phyloP scores from a whole-genome alignment of 2,888 invertebrate genomes.

The Dryococelus australis region DNA sequence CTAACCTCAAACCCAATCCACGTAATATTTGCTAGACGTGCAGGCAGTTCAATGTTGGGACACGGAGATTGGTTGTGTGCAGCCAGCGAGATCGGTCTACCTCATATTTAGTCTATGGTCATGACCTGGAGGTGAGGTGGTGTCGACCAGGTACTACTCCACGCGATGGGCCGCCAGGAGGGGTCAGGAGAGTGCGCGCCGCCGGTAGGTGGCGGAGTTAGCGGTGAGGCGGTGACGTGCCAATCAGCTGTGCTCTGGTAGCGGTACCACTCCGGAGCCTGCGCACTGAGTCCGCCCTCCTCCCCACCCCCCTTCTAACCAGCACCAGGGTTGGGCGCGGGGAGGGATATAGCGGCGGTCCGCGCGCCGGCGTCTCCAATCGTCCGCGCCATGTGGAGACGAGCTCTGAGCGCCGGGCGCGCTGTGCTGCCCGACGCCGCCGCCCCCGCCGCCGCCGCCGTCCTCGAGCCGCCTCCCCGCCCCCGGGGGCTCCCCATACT shows the following conservation, averaged over 20 bases:
- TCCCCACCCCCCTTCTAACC: background rate
- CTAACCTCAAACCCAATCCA: too few species aligned
- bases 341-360: background rate
- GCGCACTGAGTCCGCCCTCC: background rate
- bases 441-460: constrained; percentile 23
- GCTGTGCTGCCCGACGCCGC: background rate
- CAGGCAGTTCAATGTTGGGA: too few species aligned
- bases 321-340: background rate
- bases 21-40: too few species aligned
- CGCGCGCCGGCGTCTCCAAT: background rate
- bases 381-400: constrained; percentile 32
- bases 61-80: too few species aligned
- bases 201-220: background rate
- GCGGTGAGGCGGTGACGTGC: background rate
- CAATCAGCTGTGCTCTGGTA: background rate
- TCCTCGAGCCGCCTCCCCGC: constrained; percentile 54
- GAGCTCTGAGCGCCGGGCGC: constrained; percentile 30
- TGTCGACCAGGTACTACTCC: too few species aligned
- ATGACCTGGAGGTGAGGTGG: too few species aligned
- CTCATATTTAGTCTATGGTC: too few species aligned
- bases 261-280: background rate
- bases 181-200: background rate
- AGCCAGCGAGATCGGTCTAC: too few species aligned
- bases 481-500: constrained; percentile 60
- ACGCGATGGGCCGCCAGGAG: too few species aligned